Base-by-base conservation (phyloP, 2,113 vertebrate species). In the Callopanchax toddi region DNA sequence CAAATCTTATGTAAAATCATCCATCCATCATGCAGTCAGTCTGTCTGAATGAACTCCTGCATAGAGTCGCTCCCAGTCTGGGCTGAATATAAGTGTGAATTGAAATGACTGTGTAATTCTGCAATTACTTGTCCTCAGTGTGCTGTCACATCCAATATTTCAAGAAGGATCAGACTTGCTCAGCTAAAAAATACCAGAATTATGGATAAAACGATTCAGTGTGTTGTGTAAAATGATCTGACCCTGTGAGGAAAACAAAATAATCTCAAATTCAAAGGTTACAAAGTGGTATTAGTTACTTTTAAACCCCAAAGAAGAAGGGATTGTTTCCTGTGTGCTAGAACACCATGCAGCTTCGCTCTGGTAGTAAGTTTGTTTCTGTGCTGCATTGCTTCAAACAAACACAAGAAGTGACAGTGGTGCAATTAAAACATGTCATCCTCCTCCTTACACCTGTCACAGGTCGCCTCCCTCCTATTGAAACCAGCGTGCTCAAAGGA, bases 91-190 rank as follows among this genome's bases (percentile, higher is more conserved):
- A n/a, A 8, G 26, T 8, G 44, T 67, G 49, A 50, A 82, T 48
- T 77, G 74, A 89, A 84, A 56, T 76, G 71, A 68, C 69, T 53
- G 17, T 78, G 48, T 87, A 86, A 89, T 76, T 43, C 53, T 62
- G 12, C 90, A 86, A 91, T 90, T 81, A 79, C 76, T 56, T 64
- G 63, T 48, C 76, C 74, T 85, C 82, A 83, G 53, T 59, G 62
- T 67, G 68, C 89, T 86, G 88, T 89, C 91, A 89, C 60, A 57
- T 87, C 70, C 71, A 89, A 87, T 91, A 87, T 51, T 64, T 89
- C 87, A 89, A 78, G 52, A 4, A 0, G 16, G 21, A 34, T 67
- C 39, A 63, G 22, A 59, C 42, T 67, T 55, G 54, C 34, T 20
- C 11, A 25, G 51, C 58, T 43, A 45, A 54, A n/a, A 67, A 70